Evolutionary conservation across 2,888 invertebrate species (phyloP), one percentile per base, ranked within the genome.

Genomic region (Meandrusa payeni): DNA sequence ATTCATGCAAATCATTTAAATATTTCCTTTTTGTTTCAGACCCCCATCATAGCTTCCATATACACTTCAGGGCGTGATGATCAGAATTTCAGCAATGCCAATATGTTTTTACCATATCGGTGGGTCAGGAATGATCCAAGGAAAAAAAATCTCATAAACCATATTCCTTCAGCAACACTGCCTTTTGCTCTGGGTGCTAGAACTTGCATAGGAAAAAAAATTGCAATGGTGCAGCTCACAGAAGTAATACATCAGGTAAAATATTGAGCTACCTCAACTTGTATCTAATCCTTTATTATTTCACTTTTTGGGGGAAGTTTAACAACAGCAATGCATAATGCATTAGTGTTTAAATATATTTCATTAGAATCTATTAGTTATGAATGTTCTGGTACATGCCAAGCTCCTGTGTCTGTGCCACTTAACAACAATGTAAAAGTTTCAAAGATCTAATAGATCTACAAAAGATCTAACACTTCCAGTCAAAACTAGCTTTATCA

Each of bases 121-220:
- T 97, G 97, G 97, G 69, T 87, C 23, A 89, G 93, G 54, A 83
- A 76, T 59, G 86, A 90, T 43, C 59, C 70, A 4, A 79, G 86
- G 19, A 77, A 64, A 54, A 76, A 78, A 45, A 52, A 65, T 3
- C 73, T 87, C 13, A 79, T 83, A 1, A 76, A 82, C 41, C 90
- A 92, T 61, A 63, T 68, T 46, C 85, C 93, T 1, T 90, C 92
- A 59, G 95, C 94, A 3, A 92, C 92, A 41, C 60, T 96, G 39
- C 96, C 97, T 2, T 97, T 96, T 73, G 95, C 95, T 1, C 85
- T 95, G 50, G 96, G 97, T 0, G 90, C 91, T 11, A 90, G 96
- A 47, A 94, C 95, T 7, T 97, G 97, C 66, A 90, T 97, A 51
- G 97, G 97, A 0, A 91, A 90, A 60, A 94, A 93, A 65, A 88